phyloP scores from a whole-genome alignment of 2,113 vertebrate genomes.

The Machaerirhynchus nigripectus region DNA sequence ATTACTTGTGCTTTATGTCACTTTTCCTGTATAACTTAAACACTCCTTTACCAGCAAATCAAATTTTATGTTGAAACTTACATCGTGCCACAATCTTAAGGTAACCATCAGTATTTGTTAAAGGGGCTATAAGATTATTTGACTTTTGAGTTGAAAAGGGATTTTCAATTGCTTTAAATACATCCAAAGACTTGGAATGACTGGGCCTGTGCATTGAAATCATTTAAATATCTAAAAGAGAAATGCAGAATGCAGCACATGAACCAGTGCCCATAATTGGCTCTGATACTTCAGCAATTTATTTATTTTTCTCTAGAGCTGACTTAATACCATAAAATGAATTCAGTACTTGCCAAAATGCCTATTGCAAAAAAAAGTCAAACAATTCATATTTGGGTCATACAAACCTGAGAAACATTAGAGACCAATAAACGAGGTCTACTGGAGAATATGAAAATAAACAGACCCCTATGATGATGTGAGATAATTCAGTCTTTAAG shows the following conservation, averaged over 20 bases:
- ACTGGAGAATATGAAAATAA: slow-evolving; percentile 37
- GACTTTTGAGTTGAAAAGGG: slow-evolving; percentile 11
- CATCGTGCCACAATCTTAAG: background rate
- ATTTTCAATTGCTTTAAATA: slow-evolving; percentile 48
- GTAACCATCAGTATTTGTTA: background rate
- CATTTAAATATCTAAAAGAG: slow-evolving; percentile 53
- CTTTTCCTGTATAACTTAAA: background rate
- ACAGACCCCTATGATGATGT: background rate
- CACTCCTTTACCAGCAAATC: background rate
- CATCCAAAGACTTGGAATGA: slow-evolving; percentile 24
- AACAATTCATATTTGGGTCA: slow-evolving; percentile 56
- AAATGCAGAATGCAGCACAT: slow-evolving; percentile 36
- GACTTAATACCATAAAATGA: slow-evolving; percentile 53
- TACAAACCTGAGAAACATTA: slow-evolving; percentile 50
- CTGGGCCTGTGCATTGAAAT: slow-evolving; percentile 8
- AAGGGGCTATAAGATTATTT: background rate
- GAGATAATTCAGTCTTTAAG: background rate
- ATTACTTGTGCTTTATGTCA: background rate
- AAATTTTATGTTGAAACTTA: background rate
- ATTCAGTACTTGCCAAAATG: slow-evolving; percentile 56
- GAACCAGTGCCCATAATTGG: slow-evolving; percentile 59
- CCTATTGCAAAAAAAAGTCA: slow-evolving; percentile 29
- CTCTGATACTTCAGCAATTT: slow-evolving; percentile 50
- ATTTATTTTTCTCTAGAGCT: slow-evolving; percentile 63
- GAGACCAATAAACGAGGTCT: slow-evolving; percentile 21